Base-by-base conservation (phyloP, 1,140 invertebrate genomes). In the Temnothorax nylanderi region DNA sequence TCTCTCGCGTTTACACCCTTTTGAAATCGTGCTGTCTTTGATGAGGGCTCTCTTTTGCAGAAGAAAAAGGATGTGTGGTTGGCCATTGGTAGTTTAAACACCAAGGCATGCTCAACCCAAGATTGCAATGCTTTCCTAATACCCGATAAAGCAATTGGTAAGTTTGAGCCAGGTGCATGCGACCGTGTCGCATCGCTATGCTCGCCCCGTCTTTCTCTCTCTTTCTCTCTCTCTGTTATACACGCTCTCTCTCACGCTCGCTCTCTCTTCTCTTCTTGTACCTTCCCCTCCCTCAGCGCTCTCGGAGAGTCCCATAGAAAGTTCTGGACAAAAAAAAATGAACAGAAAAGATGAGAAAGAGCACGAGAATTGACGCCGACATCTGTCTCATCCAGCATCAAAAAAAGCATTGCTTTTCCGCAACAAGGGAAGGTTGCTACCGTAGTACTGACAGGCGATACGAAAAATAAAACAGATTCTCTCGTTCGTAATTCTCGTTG, bases 1-100 rank as follows among this genome's bases (percentile, higher is more conserved):
- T 94, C 92, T 93, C 90, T 93, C 92, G 93, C 91, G 91, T 93
- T 77, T 94, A 93, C 32, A 89, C 3, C 34, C 7, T 32, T 84
- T 94, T 93, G 88, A 94, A 95, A 95, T 93, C 93, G 89, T 94
- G 92, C 93, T 95, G 93, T 95, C 94, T 95, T 95, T 95, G 94
- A 95, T 93, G 94, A 95, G 94, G 94, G 94, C 94, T 95, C 94
- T 95, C 94, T 95, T 95, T 95, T 95, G 90, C 94, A 95, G 94
- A 95, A 95, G 94, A 95, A 95, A 95, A 95, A 94, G 94, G 94
- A 95, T 95, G 94, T 94, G 93, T 94, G 94, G 94, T 95, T 95
- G 94, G 94, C 94, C 94, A 95, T 95, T 95, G 94, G 94, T 95
- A 95, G 94, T 95, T 94, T 95, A 95, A 84, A 94, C 93, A 95